Base-by-base conservation (phyloP, 2,797 vertebrate genomes). In the Synaphobranchus kaupii region DNA sequence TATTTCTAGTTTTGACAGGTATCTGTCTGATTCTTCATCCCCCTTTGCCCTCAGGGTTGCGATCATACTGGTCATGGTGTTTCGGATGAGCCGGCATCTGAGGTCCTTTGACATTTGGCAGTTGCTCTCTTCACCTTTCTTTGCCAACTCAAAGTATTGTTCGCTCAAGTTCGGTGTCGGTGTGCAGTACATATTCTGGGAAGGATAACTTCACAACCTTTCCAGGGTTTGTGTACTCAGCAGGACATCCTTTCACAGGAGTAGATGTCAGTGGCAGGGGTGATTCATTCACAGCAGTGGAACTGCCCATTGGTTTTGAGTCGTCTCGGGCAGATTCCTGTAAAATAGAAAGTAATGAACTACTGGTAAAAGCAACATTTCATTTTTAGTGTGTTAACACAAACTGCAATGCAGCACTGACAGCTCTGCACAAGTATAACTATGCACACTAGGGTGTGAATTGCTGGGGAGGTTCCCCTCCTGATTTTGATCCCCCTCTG, bases 21-120 rank as follows among this genome's bases (percentile, higher is more conserved):
- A 91, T 88, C 84, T 88, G 25, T 88, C 10, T 22, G 86, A 90
- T 60, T 89, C 80, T 86, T n/a, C n/a, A n/a, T n/a, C n/a, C 5
- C 80, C 84, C 85, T 1, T n/a, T 90, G 86, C 87, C 89, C 85
- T 89, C n/a, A n/a, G n/a, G n/a, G n/a, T n/a, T 88, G 89, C 83
- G 13, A 90, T 91, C 90, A 91, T 91, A 86, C 88, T 91, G 8
- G 86, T 91, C 89, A 93, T 87, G 44, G 89, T 92, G 88, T 91
- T 93, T 66, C 56, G 52, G 1, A 92, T 89, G 66, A 92, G 90
- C 15, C 87, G 28, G 34, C 91, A 93, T 90, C 91, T 87, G 56
- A 93, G 89, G 0, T 93, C 90, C 56, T 92, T 92, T 31, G 90
- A 92, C 88, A 91, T 92, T 13, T 88, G n/a, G 84, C 81, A 92